Evolutionary conservation across 1,140 invertebrate species (phyloP).

Genomic region (Sitodiplosis mosellana): DNA sequence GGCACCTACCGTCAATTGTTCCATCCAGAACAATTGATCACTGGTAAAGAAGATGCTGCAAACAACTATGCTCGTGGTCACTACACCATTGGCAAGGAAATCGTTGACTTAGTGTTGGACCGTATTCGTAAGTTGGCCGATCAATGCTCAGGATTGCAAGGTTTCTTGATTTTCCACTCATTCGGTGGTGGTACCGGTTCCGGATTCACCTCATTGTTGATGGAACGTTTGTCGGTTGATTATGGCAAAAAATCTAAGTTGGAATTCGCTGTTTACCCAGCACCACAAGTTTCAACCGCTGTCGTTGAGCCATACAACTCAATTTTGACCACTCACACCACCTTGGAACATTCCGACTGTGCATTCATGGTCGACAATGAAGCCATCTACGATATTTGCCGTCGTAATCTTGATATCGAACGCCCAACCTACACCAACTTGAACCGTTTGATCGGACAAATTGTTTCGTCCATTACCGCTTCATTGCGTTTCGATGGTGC

Average conservation of each 20-base stretch:
- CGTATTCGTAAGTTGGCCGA: slow-evolving; percentile 33
- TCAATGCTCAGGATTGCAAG: slow-evolving; percentile 42
- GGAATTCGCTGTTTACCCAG: slow-evolving; percentile 70
- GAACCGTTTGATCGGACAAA: slow-evolving; percentile 58
- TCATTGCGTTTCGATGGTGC: slow-evolving; percentile 70
- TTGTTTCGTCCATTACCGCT: slow-evolving; percentile 64
- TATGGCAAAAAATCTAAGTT: slow-evolving; percentile 62
- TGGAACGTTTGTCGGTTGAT: slow-evolving; percentile 56
- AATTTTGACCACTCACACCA: slow-evolving; percentile 55
- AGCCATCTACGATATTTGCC: slow-evolving; percentile 73
- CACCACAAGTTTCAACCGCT: slow-evolving; percentile 51
- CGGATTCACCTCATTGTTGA: slow-evolving; percentile 59
- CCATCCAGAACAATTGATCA: slow-evolving; percentile 46
- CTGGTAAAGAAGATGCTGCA: slow-evolving; percentile 52
- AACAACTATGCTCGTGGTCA: slow-evolving; percentile 58
- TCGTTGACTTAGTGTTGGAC: slow-evolving; percentile 41
- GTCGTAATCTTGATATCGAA: slow-evolving; percentile 64
- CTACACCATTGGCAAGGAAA: slow-evolving; percentile 37
- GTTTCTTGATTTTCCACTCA: slow-evolving; percentile 65
- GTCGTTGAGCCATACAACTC: slow-evolving; percentile 72
- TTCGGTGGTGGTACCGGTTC: slow-evolving; percentile 69
- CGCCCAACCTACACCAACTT: slow-evolving; percentile 55
- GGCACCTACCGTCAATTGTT: slow-evolving; percentile 66
- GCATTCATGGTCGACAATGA: slow-evolving; percentile 67
- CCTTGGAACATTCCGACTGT: slow-evolving; percentile 55